These are phyloP conservation scores for Stomatorhinus ivindoensis DNA, from an alignment of 2,113 vertebrate species.

Conservation along the genomic window DNA sequence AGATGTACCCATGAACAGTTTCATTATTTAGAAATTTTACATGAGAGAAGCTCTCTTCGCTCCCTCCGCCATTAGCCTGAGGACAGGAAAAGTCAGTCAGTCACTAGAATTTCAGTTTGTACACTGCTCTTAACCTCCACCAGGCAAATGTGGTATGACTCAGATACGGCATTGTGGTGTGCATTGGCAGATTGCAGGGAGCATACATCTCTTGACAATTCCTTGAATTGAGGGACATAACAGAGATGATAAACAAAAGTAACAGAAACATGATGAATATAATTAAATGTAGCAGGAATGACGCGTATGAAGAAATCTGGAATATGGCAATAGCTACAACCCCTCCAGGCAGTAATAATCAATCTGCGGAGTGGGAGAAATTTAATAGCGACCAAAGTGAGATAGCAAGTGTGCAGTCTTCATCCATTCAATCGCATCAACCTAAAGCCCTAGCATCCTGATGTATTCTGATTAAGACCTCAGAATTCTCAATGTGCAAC, in stretches of 20 bases:
- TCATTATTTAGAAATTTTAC: background rate
- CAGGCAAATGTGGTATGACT: background rate
- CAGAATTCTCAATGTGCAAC: conserved; percentile 19
- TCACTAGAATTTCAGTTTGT: background rate
- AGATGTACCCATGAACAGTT: background rate
- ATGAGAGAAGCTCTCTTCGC: background rate
- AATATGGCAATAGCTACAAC: background rate
- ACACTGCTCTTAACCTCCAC: background rate
- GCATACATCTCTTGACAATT: background rate
- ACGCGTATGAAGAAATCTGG: background rate
- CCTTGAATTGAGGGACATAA: background rate
- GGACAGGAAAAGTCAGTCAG: background rate
- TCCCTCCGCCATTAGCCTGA: background rate
- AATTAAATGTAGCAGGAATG: background rate
- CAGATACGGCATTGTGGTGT: background rate
- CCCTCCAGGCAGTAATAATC: background rate
- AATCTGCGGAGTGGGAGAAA: background rate
- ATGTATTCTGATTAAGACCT: conserved; percentile 31
- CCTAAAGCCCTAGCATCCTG: conserved; percentile 12
- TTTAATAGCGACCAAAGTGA: background rate
- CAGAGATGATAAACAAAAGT: background rate
- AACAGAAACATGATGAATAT: background rate
- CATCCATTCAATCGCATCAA: conserved; percentile 6
- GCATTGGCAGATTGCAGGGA: background rate
- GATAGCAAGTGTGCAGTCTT: conserved; percentile 1